Conservation (phyloP, 2,888 invertebrate species). For the Torymus tubicola region DNA sequence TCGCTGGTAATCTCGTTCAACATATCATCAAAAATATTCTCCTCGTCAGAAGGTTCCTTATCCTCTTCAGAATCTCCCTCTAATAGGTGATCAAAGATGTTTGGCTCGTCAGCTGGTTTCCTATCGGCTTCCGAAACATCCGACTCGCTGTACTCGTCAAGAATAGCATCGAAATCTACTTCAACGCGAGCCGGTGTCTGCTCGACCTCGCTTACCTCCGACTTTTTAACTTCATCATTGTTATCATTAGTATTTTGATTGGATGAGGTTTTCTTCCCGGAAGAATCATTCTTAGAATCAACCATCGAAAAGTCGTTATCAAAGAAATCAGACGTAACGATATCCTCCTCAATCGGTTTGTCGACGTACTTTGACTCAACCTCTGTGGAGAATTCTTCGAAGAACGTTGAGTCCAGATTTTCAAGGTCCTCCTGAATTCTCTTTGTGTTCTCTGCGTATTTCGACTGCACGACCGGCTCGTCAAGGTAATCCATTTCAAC, state of each 20-base stretch:
- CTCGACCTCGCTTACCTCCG: no score
- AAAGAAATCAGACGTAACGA: constrained; percentile 1
- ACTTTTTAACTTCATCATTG: neutral
- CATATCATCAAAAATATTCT: constrained; percentile 44
- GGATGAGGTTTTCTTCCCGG: neutral
- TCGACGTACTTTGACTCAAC: neutral
- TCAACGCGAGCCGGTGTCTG: constrained; percentile 34
- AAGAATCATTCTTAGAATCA: neutral
- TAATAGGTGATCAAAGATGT: constrained; percentile 46
- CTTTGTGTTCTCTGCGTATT: no score
- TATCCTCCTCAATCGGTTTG: neutral
- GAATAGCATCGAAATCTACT: constrained; percentile 65
- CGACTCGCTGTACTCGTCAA: constrained; percentile 65
- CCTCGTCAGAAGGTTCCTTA: neutral
- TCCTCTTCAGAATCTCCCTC: constrained; percentile 21
- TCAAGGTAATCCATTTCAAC: no score
- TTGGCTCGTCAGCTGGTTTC: neutral
- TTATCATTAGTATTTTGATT: neutral
- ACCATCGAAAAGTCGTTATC: constrained; percentile 6
- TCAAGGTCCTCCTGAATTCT: no score
- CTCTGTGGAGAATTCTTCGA: neutral
- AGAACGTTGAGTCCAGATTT: no score
- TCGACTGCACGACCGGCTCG: no score
- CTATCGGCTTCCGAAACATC: constrained; percentile 45
- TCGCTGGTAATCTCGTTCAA: constrained; percentile 16